phyloP scores from a whole-genome alignment of 2,888 invertebrate genomes.

The Pristionchus maxplancki region DNA sequence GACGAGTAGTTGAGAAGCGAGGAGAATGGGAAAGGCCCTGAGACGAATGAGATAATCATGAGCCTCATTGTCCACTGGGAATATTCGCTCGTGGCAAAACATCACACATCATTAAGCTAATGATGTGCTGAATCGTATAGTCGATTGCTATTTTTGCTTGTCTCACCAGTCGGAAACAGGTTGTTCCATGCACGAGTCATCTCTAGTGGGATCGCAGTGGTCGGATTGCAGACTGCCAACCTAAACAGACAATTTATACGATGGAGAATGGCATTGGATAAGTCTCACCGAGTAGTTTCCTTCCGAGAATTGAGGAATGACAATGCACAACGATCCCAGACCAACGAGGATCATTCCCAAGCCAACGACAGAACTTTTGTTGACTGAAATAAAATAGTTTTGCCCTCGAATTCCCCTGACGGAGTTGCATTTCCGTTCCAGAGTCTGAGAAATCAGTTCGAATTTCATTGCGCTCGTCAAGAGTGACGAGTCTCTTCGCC shows the following conservation, averaged over 20 bases:
- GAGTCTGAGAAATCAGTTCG: not conserved
- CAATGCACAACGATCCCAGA: conserved; percentile 60
- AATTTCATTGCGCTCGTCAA: not conserved
- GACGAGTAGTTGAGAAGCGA: conserved; percentile 63
- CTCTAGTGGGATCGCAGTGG: conserved; percentile 44
- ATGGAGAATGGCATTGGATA: not conserved
- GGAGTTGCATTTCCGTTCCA: not conserved
- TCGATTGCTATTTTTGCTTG: not conserved
- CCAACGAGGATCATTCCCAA: conserved; percentile 66
- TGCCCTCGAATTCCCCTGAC: not conserved
- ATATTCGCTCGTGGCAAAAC: not conserved
- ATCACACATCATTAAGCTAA: not conserved
- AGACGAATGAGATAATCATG: not conserved
- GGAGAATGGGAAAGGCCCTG: conserved; percentile 59
- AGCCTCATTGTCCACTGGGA: not conserved
- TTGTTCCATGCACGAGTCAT: conserved; percentile 37
- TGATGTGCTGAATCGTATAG: not conserved
- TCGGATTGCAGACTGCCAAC: conserved; percentile 54
- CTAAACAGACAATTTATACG: conserved; percentile 36
- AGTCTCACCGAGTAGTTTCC: conserved; percentile 58
- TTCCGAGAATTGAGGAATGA: conserved; percentile 63
- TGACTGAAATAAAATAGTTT: conserved; percentile 58
- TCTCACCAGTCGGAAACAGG: conserved; percentile 40
- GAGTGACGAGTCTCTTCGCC: not conserved
- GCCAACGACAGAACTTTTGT: conserved; percentile 64